Evolutionary conservation across 2,113 vertebrate species (phyloP), one percentile per base, ranked within the genome.

Genomic region (Catharus bicknelli): DNA sequence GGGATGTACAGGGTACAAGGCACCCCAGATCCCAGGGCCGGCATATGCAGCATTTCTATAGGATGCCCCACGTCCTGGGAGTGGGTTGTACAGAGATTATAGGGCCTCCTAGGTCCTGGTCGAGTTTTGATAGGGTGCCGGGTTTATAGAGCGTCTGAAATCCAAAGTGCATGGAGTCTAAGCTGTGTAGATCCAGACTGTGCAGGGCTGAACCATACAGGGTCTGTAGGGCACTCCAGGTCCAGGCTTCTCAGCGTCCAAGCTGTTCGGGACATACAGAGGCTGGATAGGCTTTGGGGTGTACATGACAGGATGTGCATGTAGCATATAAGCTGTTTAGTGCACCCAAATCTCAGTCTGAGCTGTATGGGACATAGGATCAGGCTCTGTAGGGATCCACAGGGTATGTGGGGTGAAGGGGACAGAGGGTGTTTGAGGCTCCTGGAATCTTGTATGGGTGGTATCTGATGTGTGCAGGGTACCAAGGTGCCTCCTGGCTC

Each of bases 31-130:
- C 21, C 13, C 14, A 36, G 23, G 53, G 11, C 4, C 1, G 17
- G 15, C 27, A 38, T 5, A 3, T 6, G 4, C 1, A 5, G 9
- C 1, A 7, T 18, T 20, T 20, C 18, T n/a, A 2, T 10, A 14
- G 13, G 16, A 19, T 0, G 0, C 7, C 13, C 36, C 7, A 8
- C 1, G 2, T 34, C 26, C 10, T 1, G 1, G 38, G 26, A 30
- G 16, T 11, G n/a, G 34, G 19, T 26, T 13, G 3, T 17, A 27
- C 4, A 2, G 21, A 6, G 19, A 38, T 43, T 48, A 5, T 22
- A 10, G 69, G 4, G 27, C 10, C 10, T 11, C 17, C 30, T 13
- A 2, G 1, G 19, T 38, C 21, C n/a, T 16, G 23, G 2, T 23
- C 3, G 10, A 19, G 43, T 53, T 68, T 51, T 57, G 10, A 5